phyloP scores from a whole-genome alignment of 2,113 vertebrate species.

The Dipodomys ordii region DNA sequence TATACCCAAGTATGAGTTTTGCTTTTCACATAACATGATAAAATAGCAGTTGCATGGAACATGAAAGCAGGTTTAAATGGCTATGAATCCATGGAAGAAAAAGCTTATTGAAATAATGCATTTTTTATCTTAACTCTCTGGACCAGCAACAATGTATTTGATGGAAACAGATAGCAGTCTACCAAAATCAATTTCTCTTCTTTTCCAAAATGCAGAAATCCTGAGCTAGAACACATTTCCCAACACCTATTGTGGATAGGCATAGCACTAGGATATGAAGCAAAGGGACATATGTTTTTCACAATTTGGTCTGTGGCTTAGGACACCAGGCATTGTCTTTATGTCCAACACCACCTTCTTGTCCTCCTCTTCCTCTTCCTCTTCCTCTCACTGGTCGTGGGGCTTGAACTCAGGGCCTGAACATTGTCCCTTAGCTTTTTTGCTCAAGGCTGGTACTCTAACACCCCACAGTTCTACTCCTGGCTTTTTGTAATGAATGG shows the following conservation, averaged over 20 bases:
- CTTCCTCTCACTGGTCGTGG: too few species aligned
- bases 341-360: background rate
- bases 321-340: background rate
- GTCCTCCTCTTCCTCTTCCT: background rate
- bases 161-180: background rate
- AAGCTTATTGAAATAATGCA: conserved; percentile 54
- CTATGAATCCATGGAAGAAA: conserved; percentile 45
- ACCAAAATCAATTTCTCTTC: conserved; percentile 36
- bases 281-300: background rate
- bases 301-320: background rate
- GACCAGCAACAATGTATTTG: conserved; percentile 43
- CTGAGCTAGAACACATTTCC: background rate
- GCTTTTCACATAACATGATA: conserved; percentile 9
- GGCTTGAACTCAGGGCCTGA: too few species aligned
- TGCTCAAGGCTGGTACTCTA: too few species aligned
- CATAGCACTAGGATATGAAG: background rate
- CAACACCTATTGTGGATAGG: background rate
- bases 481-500: too few species aligned
- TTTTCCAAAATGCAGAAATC: background rate
- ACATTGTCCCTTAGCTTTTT: too few species aligned
- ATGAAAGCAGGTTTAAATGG: conserved; percentile 50
- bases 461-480: too few species aligned
- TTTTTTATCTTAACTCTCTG: conserved; percentile 59
- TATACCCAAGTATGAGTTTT: conserved; percentile 45
- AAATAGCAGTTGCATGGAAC: conserved; percentile 31